Evolutionary conservation across 2,888 invertebrate genomes (phyloP), one percentile per base, ranked within the genome.

Genomic region (Amphiduros pacificus): DNA sequence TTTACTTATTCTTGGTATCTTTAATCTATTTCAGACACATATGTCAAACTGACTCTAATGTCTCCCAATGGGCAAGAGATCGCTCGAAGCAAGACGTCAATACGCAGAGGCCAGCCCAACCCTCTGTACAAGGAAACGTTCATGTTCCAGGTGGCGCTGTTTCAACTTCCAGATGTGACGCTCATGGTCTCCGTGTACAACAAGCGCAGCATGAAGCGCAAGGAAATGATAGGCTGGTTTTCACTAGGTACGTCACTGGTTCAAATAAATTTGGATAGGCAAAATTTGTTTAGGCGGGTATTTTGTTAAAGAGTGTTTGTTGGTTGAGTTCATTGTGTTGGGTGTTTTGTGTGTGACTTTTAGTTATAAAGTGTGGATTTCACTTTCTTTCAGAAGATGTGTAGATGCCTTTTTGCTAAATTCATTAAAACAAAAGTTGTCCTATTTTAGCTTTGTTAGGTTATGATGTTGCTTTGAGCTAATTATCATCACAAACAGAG

Each of bases 181-280:
- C 86, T 96, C 69, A 93, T 95, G 90, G 89, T 94, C 67, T 93
- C 94, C 0, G 92, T 95, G 61, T 95, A 95, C 87, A 89, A 89
- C 77, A 91, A 94, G 81, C 90, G 93, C 68, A 90, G 94, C 72
- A 92, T 94, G 81, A 96, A 95, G 81, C 90, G 93, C 71, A 93
- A 95, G 78, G 95, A 96, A 83, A 93, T 95, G 91, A 91, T 96
- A 71, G 96, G 96, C 64, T 96, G 96, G 95, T 93, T 96, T 85
- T 91, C 94, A 65, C 84, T 96, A 62, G 96, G 96, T 81, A 67
- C 64, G 69, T n/a, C n/a, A n/a, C n/a, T n/a, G n/a, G n/a, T n/a
- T n/a, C n/a, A n/a, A n/a, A n/a, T n/a, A n/a, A n/a, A n/a, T n/a
- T n/a, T n/a, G n/a, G n/a, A n/a, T n/a, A n/a, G n/a, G n/a, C n/a